Base-by-base conservation (phyloP, 1,140 invertebrate genomes). In the Magallana angulata region DNA sequence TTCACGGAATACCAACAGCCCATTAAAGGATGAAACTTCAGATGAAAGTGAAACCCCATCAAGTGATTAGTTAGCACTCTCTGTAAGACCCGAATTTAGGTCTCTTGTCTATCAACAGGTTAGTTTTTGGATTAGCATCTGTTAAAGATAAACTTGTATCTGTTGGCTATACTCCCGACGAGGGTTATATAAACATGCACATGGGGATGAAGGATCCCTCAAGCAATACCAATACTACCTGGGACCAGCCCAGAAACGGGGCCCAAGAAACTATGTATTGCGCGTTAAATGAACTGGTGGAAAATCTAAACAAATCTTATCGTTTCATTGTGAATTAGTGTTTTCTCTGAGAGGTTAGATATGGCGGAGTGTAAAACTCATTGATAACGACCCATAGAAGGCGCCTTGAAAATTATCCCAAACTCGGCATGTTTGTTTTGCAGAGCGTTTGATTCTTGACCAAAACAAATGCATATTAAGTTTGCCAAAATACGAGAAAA, bases 281-380 rank as follows among this genome's bases (percentile, higher is more conserved):
- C 24, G 68, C 36, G 68, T 36, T 30, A 76, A 76, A 76, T 30
- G 24, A 30, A 76, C 68, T 76, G 36, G 9, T 30, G 30, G 1
- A 76, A 76, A 8, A 30, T 76, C 24, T 76, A 76, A 76, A 76
- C 68, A 76, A 76, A 76, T 30, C 24, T 76, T 76, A 36, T 76
- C 68, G 36, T 76, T 76, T 76, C 68, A 76, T 30, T 30, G 68
- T 30, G 68, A 76, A 76, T 76, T 76, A 76, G 68, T 30, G 24
- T 76, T 76, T 76, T 12, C 24, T 30, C 36, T 36, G 24, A 30
- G 14, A 30, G 24, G 68, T 12, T 76, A 30, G 68, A 36, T 76
- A 76, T 12, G 68, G 7, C 24, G 36, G 36, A 30, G 68, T 30
- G 68, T 76, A 76, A 76, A 76, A 30, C 36, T 30, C 68, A 76